Evolutionary conservation across 1,140 invertebrate genomes (phyloP).

Genomic region (Drosophila ercepeae): DNA sequence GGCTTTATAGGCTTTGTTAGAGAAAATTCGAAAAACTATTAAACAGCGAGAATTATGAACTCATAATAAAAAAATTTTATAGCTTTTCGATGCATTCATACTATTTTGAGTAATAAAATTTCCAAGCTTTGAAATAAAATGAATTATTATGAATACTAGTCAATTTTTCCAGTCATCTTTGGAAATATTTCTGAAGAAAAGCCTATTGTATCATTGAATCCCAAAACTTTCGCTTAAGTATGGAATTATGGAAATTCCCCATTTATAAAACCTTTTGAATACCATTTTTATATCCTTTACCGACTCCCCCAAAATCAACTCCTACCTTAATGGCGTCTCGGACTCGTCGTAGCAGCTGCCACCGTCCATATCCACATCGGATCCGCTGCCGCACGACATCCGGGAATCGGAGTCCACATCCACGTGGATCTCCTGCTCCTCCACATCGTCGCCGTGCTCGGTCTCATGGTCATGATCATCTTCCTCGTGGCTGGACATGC

Average conservation of each 20-base stretch:
- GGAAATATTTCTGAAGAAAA: not conserved
- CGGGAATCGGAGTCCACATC: slow-evolving; percentile 86
- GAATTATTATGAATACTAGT: not conserved
- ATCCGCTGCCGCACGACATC: slow-evolving; percentile 85
- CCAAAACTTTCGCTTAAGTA: not conserved
- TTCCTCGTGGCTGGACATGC: slow-evolving; percentile 83
- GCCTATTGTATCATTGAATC: not conserved
- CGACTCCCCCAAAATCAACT: not conserved
- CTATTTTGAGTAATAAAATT: slow-evolving; percentile 17
- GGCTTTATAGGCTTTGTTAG: slow-evolving; percentile 16
- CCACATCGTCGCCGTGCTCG: slow-evolving; percentile 84
- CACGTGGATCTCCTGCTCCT: slow-evolving; percentile 87
- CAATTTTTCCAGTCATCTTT: not conserved
- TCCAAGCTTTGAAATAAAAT: not conserved
- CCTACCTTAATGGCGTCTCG: slow-evolving; percentile 81
- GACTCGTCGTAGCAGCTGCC: slow-evolving; percentile 83
- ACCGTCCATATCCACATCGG: slow-evolving; percentile 84
- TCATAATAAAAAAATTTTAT: slow-evolving; percentile 7
- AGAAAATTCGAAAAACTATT: slow-evolving; percentile 4
- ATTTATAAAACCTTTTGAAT: too few species aligned
- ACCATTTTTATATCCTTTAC: not conserved
- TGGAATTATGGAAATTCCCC: too few species aligned
- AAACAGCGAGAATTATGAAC: slow-evolving; percentile 37
- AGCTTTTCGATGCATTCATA: slow-evolving; percentile 11
- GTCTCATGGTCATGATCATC: slow-evolving; percentile 78